Percentiles rank a stretch among this genome's conserved stretches.
Evolutionary conservation across 2,888 invertebrate genomes (phyloP).

Genomic region (Thymelicus sylvestris): DNA sequence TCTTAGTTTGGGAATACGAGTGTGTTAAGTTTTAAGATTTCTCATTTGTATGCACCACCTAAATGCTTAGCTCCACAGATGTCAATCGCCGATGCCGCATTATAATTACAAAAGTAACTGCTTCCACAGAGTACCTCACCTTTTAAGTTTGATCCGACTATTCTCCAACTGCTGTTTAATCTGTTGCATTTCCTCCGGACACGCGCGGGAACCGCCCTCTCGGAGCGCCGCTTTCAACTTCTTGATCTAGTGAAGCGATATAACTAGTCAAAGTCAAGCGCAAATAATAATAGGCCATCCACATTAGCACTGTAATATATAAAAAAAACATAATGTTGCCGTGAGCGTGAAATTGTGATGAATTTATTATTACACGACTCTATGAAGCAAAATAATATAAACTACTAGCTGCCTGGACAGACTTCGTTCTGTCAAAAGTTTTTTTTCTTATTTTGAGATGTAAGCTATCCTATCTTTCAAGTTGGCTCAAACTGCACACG

Average conservation of each 20-base stretch:
- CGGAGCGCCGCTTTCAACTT: slow-evolving; percentile 83
- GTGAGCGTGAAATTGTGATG: not conserved
- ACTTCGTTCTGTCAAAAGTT: no score
- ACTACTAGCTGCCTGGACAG: no score
- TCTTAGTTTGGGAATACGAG: no score
- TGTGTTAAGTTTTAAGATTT: no score
- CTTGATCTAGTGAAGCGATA: slow-evolving; percentile 72
- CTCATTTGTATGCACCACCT: no score
- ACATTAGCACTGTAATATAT: not conserved
- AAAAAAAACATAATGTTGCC: slow-evolving; percentile 5
- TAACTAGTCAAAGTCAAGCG: slow-evolving; percentile 27
- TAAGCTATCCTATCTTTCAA: no score
- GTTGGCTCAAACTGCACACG: no score
- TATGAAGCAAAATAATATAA: not conserved
- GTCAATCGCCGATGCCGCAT: no score
- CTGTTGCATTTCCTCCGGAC: slow-evolving; percentile 78
- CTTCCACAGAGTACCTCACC: slow-evolving; percentile 48
- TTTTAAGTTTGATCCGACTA: slow-evolving; percentile 86
- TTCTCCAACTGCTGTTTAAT: slow-evolving; percentile 86
- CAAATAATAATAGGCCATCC: slow-evolving; percentile 27
- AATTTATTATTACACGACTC: not conserved
- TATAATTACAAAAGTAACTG: not conserved
- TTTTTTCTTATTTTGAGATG: no score
- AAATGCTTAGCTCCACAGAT: no score
- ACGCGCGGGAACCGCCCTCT: slow-evolving; percentile 60